These are phyloP conservation scores for Podarcis siculus DNA, from an alignment of 2,797 vertebrate species.

Conservation along the genomic window DNA sequence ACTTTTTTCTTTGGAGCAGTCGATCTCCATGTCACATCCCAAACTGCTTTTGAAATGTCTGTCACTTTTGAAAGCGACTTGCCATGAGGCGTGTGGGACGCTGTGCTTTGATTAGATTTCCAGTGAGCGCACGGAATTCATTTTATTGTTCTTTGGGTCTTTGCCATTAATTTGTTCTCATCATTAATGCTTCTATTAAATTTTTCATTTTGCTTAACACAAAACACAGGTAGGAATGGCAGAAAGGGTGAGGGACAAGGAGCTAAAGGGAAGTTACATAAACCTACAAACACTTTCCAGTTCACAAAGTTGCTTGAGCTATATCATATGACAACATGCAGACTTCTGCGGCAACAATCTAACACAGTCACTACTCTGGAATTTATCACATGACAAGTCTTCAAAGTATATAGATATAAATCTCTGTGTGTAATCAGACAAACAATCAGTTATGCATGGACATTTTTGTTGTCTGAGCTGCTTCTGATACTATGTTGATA, in stretches of 20 bases:
- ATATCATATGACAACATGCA: conserved; percentile 55
- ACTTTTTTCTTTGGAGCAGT: not conserved
- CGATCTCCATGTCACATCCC: not conserved
- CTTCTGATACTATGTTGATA: not conserved
- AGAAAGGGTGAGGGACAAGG: not conserved
- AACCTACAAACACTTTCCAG: not conserved
- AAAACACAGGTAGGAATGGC: not conserved
- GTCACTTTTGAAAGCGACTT: not conserved
- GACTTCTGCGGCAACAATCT: not conserved
- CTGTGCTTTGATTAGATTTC: not conserved
- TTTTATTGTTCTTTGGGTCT: not conserved
- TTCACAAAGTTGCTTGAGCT: conserved; percentile 24
- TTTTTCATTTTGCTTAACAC: not conserved
- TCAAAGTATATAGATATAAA: conserved; percentile 55
- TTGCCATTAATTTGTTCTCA: no score
- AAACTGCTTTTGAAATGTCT: not conserved
- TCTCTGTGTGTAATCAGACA: conserved; percentile 24
- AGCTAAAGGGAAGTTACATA: not conserved
- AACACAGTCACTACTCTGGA: not conserved
- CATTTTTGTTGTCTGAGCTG: not conserved
- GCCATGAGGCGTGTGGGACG: not conserved
- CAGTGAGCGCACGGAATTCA: no score
- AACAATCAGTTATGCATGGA: not conserved
- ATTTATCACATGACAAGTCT: conserved; percentile 33
- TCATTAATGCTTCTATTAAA: conserved; percentile 5